Percentiles rank a stretch among this genome's conserved stretches.
These are phyloP conservation scores for Ceratosolen fusciceps DNA, from an alignment of 1,140 invertebrate species.

Conservation along the genomic window DNA sequence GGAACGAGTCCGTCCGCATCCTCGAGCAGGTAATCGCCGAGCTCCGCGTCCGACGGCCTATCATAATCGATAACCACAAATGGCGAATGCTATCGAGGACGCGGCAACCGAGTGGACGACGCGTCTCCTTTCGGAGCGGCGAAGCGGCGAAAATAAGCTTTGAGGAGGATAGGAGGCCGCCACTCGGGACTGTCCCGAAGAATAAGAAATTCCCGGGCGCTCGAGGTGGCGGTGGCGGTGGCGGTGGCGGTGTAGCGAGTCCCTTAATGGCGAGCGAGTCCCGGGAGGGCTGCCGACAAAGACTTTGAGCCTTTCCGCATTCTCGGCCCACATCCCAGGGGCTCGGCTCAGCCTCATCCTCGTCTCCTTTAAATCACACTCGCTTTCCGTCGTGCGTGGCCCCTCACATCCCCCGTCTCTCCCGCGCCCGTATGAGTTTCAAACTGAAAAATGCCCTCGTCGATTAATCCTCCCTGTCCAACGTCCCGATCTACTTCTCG, in stretches of 20 bases:
- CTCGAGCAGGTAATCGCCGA: too few species aligned
- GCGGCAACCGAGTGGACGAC: constrained; percentile 20
- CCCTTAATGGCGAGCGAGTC: background rate
- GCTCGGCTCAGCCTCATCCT: constrained; percentile 57
- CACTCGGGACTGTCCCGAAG: background rate
- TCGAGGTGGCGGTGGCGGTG: background rate
- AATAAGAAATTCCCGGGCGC: background rate
- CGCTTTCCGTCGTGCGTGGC: constrained; percentile 11
- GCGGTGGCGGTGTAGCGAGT: background rate
- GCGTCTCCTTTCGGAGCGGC: constrained; percentile 6
- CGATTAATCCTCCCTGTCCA: too few species aligned
- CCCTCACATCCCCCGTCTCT: background rate
- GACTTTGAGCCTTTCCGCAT: constrained; percentile 64
- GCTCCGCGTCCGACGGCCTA: too few species aligned
- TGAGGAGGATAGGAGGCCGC: background rate
- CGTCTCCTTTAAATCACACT: constrained; percentile 54
- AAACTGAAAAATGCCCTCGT: background rate
- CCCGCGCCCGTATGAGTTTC: constrained; percentile 6
- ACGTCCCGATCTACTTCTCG: too few species aligned
- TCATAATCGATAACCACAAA: too few species aligned
- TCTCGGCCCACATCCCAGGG: constrained; percentile 67
- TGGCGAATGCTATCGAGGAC: too few species aligned
- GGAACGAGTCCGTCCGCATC: too few species aligned
- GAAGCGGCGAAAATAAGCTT: background rate
- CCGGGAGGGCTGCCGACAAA: constrained; percentile 52